A percentile compares a stretch with the other conserved stretches of the same genome.
Evolutionary conservation across 1,140 invertebrate species (phyloP).

Genomic region (Papilio helenus): DNA sequence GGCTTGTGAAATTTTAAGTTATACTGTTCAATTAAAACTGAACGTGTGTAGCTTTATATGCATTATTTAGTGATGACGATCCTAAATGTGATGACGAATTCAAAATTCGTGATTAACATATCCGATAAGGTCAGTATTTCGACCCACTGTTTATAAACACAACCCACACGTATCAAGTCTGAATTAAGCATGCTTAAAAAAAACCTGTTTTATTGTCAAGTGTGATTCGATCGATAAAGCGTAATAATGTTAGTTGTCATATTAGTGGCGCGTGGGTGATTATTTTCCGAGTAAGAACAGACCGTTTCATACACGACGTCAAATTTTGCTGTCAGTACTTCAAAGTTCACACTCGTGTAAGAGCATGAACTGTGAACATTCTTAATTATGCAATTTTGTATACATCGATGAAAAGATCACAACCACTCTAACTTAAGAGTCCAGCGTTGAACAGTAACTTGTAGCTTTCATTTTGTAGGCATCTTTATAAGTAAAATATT

Average conservation of each 20-base stretch:
- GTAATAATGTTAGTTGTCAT: constrained; percentile 25
- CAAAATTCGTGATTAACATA: not conserved
- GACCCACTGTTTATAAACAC: constrained; percentile 24
- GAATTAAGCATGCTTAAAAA: constrained; percentile 19
- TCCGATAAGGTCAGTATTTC: not conserved
- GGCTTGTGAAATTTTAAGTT: too few relatives aligned
- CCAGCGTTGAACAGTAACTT: too few relatives aligned
- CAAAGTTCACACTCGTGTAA: not conserved
- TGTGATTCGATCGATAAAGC: constrained; percentile 1
- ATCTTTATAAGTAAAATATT: too few relatives aligned
- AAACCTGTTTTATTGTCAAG: constrained; percentile 29
- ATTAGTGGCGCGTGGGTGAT: constrained; percentile 25
- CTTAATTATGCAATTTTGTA: too few relatives aligned
- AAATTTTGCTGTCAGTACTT: not conserved
- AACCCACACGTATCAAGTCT: constrained; percentile 3
- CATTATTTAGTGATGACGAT: not conserved
- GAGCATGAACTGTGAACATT: not conserved
- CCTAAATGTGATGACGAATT: not conserved
- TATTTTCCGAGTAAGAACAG: not conserved
- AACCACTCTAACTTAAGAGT: too few relatives aligned
- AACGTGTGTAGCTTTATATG: too few relatives aligned
- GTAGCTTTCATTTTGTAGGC: too few relatives aligned
- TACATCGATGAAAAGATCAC: too few relatives aligned
- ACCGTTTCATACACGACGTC: not conserved
- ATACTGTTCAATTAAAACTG: too few relatives aligned